Evolutionary conservation across 2,888 invertebrate species (phyloP).

Genomic region (Drosophila mercatorum): DNA sequence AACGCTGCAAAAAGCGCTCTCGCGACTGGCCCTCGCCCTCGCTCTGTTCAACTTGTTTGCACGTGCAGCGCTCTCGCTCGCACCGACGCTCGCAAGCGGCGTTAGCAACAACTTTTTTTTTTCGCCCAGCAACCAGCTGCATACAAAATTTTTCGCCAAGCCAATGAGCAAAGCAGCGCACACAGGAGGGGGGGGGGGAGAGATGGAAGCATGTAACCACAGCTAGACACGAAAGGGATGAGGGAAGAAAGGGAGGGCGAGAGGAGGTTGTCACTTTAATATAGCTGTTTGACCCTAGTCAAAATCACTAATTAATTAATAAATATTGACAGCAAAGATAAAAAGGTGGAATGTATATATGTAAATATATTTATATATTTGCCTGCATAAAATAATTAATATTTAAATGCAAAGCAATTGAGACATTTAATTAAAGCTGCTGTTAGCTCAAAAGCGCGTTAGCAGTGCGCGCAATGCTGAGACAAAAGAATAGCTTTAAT

Average conservation of each 20-base stretch:
- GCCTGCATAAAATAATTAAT: neutral
- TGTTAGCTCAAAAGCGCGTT: constrained; percentile 9
- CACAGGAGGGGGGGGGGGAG: neutral
- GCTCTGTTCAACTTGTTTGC: constrained; percentile 24
- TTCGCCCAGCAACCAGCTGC: constrained; percentile 52
- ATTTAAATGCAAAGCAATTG: neutral
- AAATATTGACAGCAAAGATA: neutral
- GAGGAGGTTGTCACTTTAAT: neutral
- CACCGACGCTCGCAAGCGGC: constrained; percentile 69
- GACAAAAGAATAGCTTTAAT: neutral
- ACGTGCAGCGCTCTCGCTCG: constrained; percentile 51
- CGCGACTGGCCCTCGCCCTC: constrained; percentile 14
- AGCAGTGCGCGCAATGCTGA: neutral
- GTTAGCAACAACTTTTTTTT: constrained; percentile 82
- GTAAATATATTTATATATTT: neutral
- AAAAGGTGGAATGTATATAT: neutral
- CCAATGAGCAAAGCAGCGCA: constrained; percentile 35
- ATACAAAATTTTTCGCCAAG: constrained; percentile 46
- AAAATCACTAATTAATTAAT: neutral
- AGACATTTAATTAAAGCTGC: neutral
- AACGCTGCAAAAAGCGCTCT: constrained; percentile 50
- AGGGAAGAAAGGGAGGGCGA: no score
- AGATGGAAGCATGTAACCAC: constrained; percentile 8
- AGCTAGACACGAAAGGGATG: neutral
- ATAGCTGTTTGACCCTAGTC: constrained; percentile 18